Percentiles rank a stretch among this genome's conserved stretches.
Evolutionary conservation across 64 coral and sea anemone genomes (phyloP).

Genomic region (Astreopora myriophthalma): DNA sequence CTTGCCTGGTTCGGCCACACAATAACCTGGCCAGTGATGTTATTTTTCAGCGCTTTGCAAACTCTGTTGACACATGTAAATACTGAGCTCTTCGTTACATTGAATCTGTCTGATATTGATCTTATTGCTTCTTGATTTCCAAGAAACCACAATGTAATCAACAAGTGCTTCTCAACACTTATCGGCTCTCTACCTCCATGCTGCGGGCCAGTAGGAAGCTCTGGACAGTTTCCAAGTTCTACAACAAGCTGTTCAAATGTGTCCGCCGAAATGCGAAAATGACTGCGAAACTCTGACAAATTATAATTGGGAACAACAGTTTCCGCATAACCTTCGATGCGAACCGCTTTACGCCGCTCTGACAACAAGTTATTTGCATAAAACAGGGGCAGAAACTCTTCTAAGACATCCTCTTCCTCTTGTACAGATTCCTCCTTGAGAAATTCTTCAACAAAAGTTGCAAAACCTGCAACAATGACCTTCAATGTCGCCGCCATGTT

Average conservation of each 20-base stretch:
- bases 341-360: not conserved
- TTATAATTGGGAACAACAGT: not conserved
- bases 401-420: not conserved
- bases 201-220: constrained; percentile 1
- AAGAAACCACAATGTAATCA: constrained; percentile 34
- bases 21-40: not conserved
- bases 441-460: not conserved
- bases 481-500: not conserved
- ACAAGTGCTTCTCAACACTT: constrained; percentile 13
- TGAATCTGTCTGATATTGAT: constrained; percentile 12
- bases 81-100: constrained; percentile 1
- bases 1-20: not conserved
- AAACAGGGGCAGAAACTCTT: not conserved
- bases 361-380: not conserved
- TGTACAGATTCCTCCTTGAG: not conserved
- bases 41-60: constrained; percentile 35
- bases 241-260: constrained; percentile 29
- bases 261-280: not conserved
- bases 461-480: not conserved
- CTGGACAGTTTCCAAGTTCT: constrained; percentile 1
- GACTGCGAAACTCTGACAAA: not conserved
- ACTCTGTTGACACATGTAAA: constrained; percentile 22
- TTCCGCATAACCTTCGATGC: not conserved
- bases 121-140: constrained; percentile 26
- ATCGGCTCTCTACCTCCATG: constrained; percentile 26